phyloP scores from a whole-genome alignment of 1,140 invertebrate genomes.

The Drosophila sproati region DNA sequence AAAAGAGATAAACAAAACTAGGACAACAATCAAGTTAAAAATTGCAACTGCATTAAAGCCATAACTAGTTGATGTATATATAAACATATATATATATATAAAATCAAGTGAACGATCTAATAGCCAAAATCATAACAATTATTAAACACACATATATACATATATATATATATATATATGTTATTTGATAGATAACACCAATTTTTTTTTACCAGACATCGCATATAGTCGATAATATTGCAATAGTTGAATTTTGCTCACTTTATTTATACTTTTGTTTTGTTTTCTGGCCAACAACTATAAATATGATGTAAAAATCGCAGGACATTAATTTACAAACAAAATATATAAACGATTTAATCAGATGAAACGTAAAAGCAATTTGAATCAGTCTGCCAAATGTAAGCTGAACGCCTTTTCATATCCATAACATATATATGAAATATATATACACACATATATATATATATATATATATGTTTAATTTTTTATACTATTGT shows the following conservation, averaged over 20 bases:
- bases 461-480: slow-evolving; percentile 4
- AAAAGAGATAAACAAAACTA: not conserved
- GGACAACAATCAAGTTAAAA: slow-evolving; percentile 27
- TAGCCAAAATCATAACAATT: slow-evolving; percentile 12
- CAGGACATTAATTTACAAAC: no score
- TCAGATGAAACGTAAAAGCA: slow-evolving; percentile 28
- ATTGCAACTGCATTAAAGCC: slow-evolving; percentile 28
- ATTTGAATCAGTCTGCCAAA: slow-evolving; percentile 11
- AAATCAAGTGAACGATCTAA: not conserved
- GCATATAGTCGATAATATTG: slow-evolving; percentile 51
- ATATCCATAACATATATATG: slow-evolving; percentile 10
- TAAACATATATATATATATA: not conserved
- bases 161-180: slow-evolving; percentile 1
- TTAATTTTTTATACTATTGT: not conserved
- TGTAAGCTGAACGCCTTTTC: slow-evolving; percentile 16
- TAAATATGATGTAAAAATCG: not conserved
- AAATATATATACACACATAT: not conserved
- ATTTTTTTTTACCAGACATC: slow-evolving; percentile 2
- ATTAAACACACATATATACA: slow-evolving; percentile 15
- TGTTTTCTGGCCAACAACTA: slow-evolving; percentile 19
- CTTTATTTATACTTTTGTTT: slow-evolving; percentile 11
- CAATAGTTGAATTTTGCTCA: slow-evolving; percentile 54
- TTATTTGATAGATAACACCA: not conserved
- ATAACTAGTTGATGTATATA: slow-evolving; percentile 2
- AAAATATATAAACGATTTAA: slow-evolving; percentile 18